Percentiles rank a stretch among this genome's conserved stretches.
Conservation (phyloP, 2,113 vertebrate genomes). For the Nothobranchius furzeri region DNA sequence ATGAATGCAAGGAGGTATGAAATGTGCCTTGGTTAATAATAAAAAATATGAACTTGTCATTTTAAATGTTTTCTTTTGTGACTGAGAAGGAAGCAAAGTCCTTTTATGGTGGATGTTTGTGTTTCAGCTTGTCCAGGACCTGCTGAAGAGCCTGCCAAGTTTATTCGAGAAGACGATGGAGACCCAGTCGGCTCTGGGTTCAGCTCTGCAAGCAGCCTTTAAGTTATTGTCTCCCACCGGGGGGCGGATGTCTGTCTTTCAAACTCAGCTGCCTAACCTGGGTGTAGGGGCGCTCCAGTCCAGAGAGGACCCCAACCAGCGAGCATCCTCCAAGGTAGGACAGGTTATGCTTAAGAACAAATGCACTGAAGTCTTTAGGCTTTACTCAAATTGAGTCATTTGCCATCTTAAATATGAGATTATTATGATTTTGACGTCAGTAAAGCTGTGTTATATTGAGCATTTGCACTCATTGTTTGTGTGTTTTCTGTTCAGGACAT, state of each 20-base stretch:
- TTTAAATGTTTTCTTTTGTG: neutral
- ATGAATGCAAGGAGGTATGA: conserved; percentile 97
- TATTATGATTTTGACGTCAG: too few relatives aligned
- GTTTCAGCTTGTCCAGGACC: conserved; percentile 90
- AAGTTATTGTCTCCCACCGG: conserved; percentile 94
- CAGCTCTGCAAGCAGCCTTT: conserved; percentile 92
- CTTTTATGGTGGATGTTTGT: neutral
- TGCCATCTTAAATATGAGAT: too few relatives aligned
- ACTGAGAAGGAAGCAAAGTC: neutral
- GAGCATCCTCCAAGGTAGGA: conserved; percentile 88
- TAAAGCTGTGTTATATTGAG: neutral
- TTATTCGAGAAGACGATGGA: conserved; percentile 94
- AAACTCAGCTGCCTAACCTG: conserved; percentile 93
- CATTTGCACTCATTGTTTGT: neutral
- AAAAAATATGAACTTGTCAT: too few relatives aligned
- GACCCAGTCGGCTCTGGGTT: conserved; percentile 94
- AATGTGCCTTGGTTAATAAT: neutral
- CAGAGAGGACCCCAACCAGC: conserved; percentile 92
- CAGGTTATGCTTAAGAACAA: too few relatives aligned
- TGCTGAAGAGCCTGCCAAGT: conserved; percentile 89
- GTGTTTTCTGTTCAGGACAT: conserved; percentile 81
- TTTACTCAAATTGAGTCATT: too few relatives aligned
- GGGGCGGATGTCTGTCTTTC: conserved; percentile 92
- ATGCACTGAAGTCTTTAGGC: too few relatives aligned
- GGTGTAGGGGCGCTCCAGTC: conserved; percentile 90